Percentiles rank a stretch among this genome's conserved stretches.
phyloP scores from a whole-genome alignment of 1,140 invertebrate species.

The Zelostemma sp. region DNA sequence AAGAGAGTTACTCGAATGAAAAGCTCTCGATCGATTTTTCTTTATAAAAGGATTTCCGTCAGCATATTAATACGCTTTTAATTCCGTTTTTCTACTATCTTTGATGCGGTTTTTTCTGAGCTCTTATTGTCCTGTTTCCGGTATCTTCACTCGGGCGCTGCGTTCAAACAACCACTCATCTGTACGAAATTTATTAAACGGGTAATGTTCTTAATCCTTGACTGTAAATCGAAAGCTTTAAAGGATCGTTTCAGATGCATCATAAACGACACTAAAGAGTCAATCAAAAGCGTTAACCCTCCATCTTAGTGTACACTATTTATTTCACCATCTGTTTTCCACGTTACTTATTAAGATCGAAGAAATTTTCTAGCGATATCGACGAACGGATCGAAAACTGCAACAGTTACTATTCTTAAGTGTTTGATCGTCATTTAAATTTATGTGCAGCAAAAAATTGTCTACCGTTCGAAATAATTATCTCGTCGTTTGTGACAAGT shows the following conservation, averaged over 20 bases:
- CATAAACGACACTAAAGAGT: too few species aligned
- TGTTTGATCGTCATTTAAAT: too few species aligned
- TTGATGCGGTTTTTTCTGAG: constrained; percentile 4
- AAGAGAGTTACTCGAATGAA: neutral
- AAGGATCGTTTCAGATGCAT: too few species aligned
- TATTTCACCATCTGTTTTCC: too few species aligned
- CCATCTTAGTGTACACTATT: too few species aligned
- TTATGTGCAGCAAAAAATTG: neutral
- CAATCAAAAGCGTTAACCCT: too few species aligned
- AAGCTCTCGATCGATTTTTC: constrained; percentile 1
- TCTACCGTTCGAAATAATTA: neutral
- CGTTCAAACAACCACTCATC: neutral
- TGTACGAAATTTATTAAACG: constrained; percentile 7
- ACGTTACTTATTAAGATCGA: too few species aligned
- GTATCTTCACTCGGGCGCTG: too few species aligned
- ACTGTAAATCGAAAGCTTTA: too few species aligned
- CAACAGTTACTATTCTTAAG: too few species aligned
- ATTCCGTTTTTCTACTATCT: constrained; percentile 6
- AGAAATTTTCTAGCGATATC: too few species aligned
- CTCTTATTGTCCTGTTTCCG: constrained; percentile 1
- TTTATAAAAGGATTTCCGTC: constrained; percentile 7
- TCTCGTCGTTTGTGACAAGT: neutral
- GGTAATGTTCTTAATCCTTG: constrained; percentile 5
- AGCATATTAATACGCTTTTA: constrained; percentile 9
- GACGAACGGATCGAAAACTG: too few species aligned